phyloP scores from a whole-genome alignment of 2,888 invertebrate species.

The Sepioteuthis lessoniana region DNA sequence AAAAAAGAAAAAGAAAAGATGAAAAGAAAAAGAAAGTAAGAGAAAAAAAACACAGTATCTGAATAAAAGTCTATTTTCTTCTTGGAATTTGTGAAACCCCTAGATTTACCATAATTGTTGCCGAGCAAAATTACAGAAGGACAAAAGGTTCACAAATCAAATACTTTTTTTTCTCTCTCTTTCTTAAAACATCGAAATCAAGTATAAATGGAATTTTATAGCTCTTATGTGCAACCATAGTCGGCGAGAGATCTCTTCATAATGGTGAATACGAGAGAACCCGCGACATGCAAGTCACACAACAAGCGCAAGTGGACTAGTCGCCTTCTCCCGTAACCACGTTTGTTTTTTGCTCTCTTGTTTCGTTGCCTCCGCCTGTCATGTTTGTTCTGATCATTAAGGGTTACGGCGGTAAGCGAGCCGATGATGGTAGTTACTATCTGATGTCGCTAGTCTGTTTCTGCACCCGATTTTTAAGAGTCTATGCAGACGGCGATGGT shows the following conservation, averaged over 20 bases:
- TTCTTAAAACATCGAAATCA: no score
- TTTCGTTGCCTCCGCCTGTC: not conserved
- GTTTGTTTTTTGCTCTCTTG: not conserved
- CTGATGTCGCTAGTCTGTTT: conserved; percentile 42
- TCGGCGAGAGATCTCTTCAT: not conserved
- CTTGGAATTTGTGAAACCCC: no score
- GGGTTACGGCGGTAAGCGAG: conserved; percentile 48
- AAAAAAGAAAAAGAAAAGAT: no score
- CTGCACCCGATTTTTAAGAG: not conserved
- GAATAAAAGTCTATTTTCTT: no score
- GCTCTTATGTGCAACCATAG: not conserved
- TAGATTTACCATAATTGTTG: no score
- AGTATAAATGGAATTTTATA: not conserved
- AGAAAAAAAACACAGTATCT: no score
- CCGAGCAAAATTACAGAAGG: no score
- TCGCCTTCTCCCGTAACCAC: not conserved
- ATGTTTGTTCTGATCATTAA: conserved; percentile 4
- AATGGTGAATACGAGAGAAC: no score
- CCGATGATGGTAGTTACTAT: conserved; percentile 45
- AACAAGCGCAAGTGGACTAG: not conserved
- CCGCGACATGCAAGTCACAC: no score
- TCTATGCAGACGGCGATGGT: not conserved
- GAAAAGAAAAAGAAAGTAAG: no score
- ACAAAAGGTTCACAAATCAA: no score
- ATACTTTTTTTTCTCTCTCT: no score